Evolutionary conservation across 2,888 invertebrate genomes (phyloP).

Genomic region (Sabatieria punctata): DNA sequence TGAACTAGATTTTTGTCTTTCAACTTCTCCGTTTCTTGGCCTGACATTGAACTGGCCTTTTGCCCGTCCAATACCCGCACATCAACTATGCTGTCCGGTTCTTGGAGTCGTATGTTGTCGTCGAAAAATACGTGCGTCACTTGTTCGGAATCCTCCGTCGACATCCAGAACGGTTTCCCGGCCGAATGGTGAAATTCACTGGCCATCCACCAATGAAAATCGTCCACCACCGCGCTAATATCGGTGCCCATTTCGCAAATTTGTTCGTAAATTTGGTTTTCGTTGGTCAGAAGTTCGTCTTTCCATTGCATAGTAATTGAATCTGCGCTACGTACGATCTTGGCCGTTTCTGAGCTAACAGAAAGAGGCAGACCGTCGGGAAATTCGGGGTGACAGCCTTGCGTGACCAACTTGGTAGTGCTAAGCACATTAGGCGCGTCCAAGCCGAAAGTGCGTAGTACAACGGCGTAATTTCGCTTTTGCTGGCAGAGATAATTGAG

Average conservation of each 20-base stretch:
- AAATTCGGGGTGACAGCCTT: background rate
- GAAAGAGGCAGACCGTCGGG: background rate
- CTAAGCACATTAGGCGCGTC: background rate
- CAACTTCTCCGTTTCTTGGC: background rate
- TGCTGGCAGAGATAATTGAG: background rate
- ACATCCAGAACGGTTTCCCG: constrained; percentile 3
- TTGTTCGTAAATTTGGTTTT: background rate
- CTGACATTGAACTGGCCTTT: background rate
- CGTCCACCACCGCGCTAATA: background rate
- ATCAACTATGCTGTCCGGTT: background rate
- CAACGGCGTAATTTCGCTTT: background rate
- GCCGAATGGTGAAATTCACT: background rate
- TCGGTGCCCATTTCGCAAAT: background rate
- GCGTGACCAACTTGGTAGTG: background rate
- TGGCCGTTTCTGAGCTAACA: background rate
- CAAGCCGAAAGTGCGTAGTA: constrained; percentile 1
- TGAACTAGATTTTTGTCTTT: background rate
- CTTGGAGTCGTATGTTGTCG: background rate
- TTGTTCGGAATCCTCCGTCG: background rate
- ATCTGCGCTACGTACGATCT: background rate
- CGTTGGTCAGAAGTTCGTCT: background rate
- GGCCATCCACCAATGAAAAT: background rate
- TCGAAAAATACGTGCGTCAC: background rate
- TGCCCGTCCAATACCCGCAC: background rate
- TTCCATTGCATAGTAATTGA: background rate